Evolutionary conservation across 2,888 invertebrate genomes (phyloP).

Genomic region (Bimastos eiseni): DNA sequence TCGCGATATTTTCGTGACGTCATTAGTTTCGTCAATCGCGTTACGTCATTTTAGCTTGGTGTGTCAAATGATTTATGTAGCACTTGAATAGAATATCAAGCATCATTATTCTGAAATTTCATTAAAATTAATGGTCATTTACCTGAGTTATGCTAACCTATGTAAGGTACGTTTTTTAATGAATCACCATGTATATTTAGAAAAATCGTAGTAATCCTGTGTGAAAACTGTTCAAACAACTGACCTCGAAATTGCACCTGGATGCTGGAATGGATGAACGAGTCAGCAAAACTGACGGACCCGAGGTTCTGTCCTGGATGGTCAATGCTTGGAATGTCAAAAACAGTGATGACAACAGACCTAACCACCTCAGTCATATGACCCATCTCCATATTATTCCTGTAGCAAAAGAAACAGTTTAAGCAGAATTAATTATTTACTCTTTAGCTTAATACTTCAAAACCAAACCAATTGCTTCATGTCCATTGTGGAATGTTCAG

Average conservation of each 20-base stretch:
- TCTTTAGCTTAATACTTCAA: neutral
- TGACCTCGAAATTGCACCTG: slow-evolving; percentile 47
- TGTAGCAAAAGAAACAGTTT: neutral
- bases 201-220: neutral
- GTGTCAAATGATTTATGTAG: no score
- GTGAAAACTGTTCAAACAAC: slow-evolving; percentile 15
- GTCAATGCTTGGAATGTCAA: slow-evolving; percentile 50
- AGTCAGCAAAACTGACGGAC: slow-evolving; percentile 55
- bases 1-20: no score
- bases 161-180: no score
- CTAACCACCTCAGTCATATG: neutral
- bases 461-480: neutral
- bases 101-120: no score
- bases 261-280: slow-evolving; percentile 56
- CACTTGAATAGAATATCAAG: no score
- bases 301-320: slow-evolving; percentile 45
- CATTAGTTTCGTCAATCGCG: no score
- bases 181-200: no score
- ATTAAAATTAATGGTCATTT: no score
- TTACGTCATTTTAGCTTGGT: no score
- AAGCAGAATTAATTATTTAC: neutral
- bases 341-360: slow-evolving; percentile 43
- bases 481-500: neutral
- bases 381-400: neutral
- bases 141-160: no score